Base-by-base conservation (phyloP, 2,888 invertebrate species). In the Aethes cnicana region DNA sequence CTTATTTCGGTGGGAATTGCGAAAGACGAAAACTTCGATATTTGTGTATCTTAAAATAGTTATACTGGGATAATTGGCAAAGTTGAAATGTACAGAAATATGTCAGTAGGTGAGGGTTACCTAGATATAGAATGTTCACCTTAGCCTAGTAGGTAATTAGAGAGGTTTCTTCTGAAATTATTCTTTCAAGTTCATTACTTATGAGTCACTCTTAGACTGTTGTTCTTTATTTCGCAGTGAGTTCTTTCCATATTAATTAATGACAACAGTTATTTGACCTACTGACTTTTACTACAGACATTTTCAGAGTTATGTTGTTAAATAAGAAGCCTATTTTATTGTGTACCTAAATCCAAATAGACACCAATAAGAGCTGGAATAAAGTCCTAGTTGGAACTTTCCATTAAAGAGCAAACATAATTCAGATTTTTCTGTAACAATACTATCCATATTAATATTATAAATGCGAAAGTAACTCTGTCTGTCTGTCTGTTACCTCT, bases 81-180 rank as follows among this genome's bases (percentile, higher is more conserved):
- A 74, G 68, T 69, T 61, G 59, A 68, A 74, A 75, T 70, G 72
- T 74, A 66, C 77, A 72, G 68, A 73, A 74, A 79, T 76, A 72
- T 82, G 86, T 84, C 61, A 86, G 76, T 85, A 77, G 88, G 88
- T 87, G 85, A 88, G 83, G 87, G 88, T 85, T 84, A 68, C 69
- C 64, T 69, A 72, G 68, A 80, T 77, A 77, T 72, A 76, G 72
- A 72, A 61, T 65, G 64, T 67, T 83, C 82, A 82, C 84, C 84
- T 84, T 87, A 70, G 77, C 85, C 84, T 78, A 78, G 32, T 37
- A 12, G 30, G 44, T 46, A 55, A 52, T 46, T 52, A 53, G 50
- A 54, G 32, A 50, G n/a, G 25, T 47, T 37, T 41, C 16, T 52
- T 43, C 42, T 52, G 23, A 36, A 47, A 39, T 47, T 36, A 32